Percentiles rank a stretch among this genome's conserved stretches.
Conservation (phyloP, 2,888 invertebrate genomes). For the Rotaria sp. region DNA sequence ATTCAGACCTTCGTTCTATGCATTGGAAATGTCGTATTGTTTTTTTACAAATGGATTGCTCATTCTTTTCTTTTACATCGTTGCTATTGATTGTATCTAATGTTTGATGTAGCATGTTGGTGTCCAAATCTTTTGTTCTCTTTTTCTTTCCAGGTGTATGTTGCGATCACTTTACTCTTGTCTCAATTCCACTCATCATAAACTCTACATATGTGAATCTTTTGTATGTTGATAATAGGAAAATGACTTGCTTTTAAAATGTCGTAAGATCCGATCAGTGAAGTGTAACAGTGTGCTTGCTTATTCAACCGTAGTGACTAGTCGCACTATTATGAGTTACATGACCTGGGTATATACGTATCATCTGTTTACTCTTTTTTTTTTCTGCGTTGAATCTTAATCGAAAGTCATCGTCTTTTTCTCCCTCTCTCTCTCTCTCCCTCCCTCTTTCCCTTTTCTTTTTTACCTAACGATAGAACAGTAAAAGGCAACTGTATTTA, state of each 20-base stretch:
- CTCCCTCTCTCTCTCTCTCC: neutral
- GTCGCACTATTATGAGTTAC: neutral
- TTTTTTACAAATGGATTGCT: neutral
- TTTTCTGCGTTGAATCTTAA: neutral
- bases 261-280: neutral
- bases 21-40: neutral
- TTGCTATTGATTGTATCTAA: neutral
- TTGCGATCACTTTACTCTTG: neutral
- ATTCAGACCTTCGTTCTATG: slow-evolving; percentile 13
- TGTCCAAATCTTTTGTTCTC: neutral
- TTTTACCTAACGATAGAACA: neutral
- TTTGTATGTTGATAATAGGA: neutral
- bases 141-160: neutral
- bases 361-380: neutral
- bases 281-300: neutral
- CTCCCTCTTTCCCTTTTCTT: neutral
- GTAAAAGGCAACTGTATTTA: neutral
- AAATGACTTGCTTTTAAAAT: neutral
- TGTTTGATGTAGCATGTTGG: neutral
- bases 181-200: neutral
- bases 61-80: neutral
- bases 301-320: neutral
- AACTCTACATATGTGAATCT: neutral
- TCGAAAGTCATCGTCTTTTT: neutral
- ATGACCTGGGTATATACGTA: neutral